Evolutionary conservation across 2,113 vertebrate species (phyloP).

Genomic region (Colistium nudipinnis): DNA sequence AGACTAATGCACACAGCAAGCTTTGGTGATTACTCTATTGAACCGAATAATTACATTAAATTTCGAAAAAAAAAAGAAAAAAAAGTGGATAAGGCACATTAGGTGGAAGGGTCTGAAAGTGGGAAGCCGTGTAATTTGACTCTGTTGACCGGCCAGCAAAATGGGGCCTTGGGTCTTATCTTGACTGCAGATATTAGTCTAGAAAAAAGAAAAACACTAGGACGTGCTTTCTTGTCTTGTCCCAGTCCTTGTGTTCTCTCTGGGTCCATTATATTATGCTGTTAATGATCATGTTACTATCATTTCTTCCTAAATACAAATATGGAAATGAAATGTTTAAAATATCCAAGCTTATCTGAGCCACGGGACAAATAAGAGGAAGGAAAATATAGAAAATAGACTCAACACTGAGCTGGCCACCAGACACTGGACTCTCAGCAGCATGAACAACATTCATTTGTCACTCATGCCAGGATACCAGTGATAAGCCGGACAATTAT

Average conservation of each 20-base stretch:
- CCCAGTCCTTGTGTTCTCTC: background rate
- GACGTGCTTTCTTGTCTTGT: background rate
- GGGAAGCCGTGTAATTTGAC: conserved; percentile 36
- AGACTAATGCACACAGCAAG: conserved; percentile 43
- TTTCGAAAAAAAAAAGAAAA: conserved; percentile 43
- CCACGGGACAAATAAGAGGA: too few relatives aligned
- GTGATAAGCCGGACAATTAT: conserved; percentile 73
- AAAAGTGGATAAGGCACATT: conserved; percentile 33
- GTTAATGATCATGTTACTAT: background rate
- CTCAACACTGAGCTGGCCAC: conserved; percentile 4
- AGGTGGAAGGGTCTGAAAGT: conserved; percentile 28
- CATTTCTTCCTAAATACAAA: background rate
- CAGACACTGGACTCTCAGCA: conserved; percentile 17
- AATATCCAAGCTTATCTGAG: too few relatives aligned
- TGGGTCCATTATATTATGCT: background rate
- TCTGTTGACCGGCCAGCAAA: conserved; percentile 25
- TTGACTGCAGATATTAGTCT: background rate
- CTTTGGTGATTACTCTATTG: conserved; percentile 58
- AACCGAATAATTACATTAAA: conserved; percentile 60
- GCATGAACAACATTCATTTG: conserved; percentile 60
- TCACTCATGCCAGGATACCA: conserved; percentile 62
- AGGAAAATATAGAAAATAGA: conserved; percentile 19
- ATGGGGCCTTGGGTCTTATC: background rate
- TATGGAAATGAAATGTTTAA: too few relatives aligned
- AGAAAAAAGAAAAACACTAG: background rate